Percentiles rank a stretch among this genome's conserved stretches.
phyloP scores from a whole-genome alignment of 2,888 invertebrate species.

The Agrochola litura region DNA sequence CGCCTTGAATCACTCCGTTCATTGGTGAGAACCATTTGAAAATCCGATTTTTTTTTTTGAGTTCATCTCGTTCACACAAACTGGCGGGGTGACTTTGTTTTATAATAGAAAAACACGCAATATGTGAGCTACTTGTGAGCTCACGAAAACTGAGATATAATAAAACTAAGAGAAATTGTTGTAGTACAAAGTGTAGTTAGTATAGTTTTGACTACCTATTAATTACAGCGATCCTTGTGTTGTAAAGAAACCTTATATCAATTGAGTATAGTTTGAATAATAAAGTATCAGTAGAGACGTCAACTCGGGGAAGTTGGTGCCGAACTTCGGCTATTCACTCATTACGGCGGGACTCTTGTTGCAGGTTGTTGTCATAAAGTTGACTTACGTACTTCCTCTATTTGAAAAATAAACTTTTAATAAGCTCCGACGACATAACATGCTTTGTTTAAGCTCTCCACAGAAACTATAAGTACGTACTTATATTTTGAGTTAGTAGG shows the following conservation, averaged over 20 bases:
- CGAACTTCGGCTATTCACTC: constrained; percentile 69
- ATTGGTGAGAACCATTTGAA: no score
- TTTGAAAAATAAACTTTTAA: constrained; percentile 78
- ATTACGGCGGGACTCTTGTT: constrained; percentile 70
- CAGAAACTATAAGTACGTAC: constrained; percentile 58
- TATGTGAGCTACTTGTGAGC: constrained; percentile 8
- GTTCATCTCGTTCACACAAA: no score
- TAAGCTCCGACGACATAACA: constrained; percentile 72
- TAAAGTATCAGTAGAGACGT: constrained; percentile 53
- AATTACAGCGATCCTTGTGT: constrained; percentile 44
- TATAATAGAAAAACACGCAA: neutral
- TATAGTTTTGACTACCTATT: constrained; percentile 19
- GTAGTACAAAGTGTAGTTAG: neutral
- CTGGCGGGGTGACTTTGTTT: no score
- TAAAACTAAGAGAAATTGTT: constrained; percentile 7
- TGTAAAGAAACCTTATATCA: constrained; percentile 29
- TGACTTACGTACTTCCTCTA: constrained; percentile 73
- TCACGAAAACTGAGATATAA: constrained; percentile 8
- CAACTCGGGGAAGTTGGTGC: constrained; percentile 51
- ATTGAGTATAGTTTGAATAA: constrained; percentile 55
- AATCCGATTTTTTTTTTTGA: no score
- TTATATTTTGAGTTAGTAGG: constrained; percentile 55
- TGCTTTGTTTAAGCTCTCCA: constrained; percentile 68
- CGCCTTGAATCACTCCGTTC: no score
- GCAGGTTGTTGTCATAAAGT: constrained; percentile 77